Conservation (phyloP, 2,888 invertebrate genomes). For the Trichopoda pennipes region DNA sequence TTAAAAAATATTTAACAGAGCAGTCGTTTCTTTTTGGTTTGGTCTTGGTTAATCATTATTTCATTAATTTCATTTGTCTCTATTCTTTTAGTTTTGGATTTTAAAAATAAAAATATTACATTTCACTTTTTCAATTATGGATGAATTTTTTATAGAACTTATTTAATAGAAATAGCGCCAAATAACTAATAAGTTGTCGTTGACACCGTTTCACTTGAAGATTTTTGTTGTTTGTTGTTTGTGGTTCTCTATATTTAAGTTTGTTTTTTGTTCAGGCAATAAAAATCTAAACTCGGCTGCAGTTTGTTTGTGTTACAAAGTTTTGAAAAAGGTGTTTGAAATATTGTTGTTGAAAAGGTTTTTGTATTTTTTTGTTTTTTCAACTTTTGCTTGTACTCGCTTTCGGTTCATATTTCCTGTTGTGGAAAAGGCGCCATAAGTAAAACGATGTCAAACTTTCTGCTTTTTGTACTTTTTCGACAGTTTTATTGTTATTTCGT, state of each 20-base stretch:
- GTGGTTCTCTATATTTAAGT: neutral
- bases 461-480: neutral
- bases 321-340: slow-evolving; percentile 55
- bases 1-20: too few relatives aligned
- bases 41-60: too few relatives aligned
- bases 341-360: slow-evolving; percentile 39
- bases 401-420: slow-evolving; percentile 11
- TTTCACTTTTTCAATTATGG: too few relatives aligned
- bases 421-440: slow-evolving; percentile 30
- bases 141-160: slow-evolving; percentile 4
- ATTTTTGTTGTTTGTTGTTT: neutral
- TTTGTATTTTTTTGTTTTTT: neutral
- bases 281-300: slow-evolving; percentile 32
- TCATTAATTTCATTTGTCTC: too few relatives aligned
- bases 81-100: too few relatives aligned
- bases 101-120: too few relatives aligned
- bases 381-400: neutral
- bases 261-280: slow-evolving; percentile 39
- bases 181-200: slow-evolving; percentile 51
- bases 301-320: slow-evolving; percentile 53
- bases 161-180: slow-evolving; percentile 39
- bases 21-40: too few relatives aligned
- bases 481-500: neutral
- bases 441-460: slow-evolving; percentile 25
- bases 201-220: slow-evolving; percentile 60